Conservation (phyloP, 2,113 vertebrate genomes). For the Salvelinus alpinus region DNA sequence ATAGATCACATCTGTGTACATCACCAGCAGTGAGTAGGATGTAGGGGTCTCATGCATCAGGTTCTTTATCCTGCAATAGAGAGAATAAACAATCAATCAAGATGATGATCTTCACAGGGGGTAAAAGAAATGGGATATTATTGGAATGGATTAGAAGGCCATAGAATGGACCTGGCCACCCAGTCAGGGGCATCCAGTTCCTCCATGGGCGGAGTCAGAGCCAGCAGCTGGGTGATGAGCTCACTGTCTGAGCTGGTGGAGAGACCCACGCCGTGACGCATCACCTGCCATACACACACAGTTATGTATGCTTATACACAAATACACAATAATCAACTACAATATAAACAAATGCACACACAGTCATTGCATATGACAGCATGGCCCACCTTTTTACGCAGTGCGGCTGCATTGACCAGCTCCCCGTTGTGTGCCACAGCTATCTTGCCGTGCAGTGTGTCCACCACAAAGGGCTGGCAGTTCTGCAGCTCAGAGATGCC, state of each 20-base stretch:
- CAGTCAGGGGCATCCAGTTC: slow-evolving; percentile 88
- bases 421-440: slow-evolving; percentile 98
- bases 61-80: slow-evolving; percentile 88
- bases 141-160: too few species aligned
- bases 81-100: slow-evolving; percentile 8
- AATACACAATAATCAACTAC: not conserved
- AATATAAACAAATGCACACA: not conserved
- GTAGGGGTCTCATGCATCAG: slow-evolving; percentile 94
- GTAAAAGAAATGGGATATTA: too few species aligned
- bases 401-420: slow-evolving; percentile 84
- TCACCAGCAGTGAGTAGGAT: slow-evolving; percentile 91
- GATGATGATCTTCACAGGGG: too few species aligned
- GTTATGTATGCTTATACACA: not conserved
- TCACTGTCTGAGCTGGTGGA: slow-evolving; percentile 97
- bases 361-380: not conserved
- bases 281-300: slow-evolving; percentile 77
- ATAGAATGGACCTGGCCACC: slow-evolving; percentile 87
- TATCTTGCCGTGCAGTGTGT: slow-evolving; percentile 94
- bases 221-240: slow-evolving; percentile 95
- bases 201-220: slow-evolving; percentile 92
- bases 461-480: slow-evolving; percentile 97
- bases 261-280: slow-evolving; percentile 93
- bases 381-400: slow-evolving; percentile 82
- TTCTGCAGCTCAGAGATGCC: slow-evolving; percentile 95
- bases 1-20: slow-evolving; percentile 95